A percentile compares a stretch with the other conserved stretches of the same genome.
These are phyloP conservation scores for Pseudomugil tenellus DNA, from an alignment of 2,797 vertebrate genomes.

Conservation along the genomic window DNA sequence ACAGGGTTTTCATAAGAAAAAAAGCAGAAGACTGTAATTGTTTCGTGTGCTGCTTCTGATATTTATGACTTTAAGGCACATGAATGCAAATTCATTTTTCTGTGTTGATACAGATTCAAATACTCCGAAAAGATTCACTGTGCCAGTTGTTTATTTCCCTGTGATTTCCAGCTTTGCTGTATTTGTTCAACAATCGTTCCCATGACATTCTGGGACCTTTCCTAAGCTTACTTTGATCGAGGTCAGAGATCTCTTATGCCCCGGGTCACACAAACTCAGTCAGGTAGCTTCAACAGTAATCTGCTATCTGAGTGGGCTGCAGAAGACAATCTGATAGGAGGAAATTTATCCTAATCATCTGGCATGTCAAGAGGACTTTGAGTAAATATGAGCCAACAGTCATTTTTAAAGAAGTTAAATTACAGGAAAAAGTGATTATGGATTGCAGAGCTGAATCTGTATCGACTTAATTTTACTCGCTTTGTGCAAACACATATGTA, in stretches of 20 bases:
- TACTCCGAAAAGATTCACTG: background rate
- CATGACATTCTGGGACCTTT: constrained; percentile 4
- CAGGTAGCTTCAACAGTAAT: background rate
- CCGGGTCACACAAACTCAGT: background rate
- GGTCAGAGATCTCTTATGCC: background rate
- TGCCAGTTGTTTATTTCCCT: background rate
- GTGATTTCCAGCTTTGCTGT: background rate
- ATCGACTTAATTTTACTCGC: background rate
- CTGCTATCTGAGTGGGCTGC: constrained; percentile 1
- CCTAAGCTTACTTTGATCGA: background rate
- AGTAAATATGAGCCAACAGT: constrained; percentile 30
- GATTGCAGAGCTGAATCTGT: constrained; percentile 7
- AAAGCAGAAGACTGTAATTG: constrained; percentile 19
- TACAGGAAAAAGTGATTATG: constrained; percentile 11
- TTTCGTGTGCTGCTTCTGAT: constrained; percentile 20
- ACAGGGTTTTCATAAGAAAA: constrained; percentile 34
- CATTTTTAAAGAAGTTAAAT: constrained; percentile 16
- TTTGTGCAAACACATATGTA: background rate
- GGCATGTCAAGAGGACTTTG: constrained; percentile 21
- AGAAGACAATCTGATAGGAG: background rate
- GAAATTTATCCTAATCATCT: background rate
- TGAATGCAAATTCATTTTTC: constrained; percentile 19
- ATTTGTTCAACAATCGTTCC: constrained; percentile 12
- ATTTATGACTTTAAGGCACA: constrained; percentile 13
- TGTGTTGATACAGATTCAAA: constrained; percentile 4